phyloP scores from a whole-genome alignment of 2,797 vertebrate genomes.

The Tenualosa thibaudeaui region DNA sequence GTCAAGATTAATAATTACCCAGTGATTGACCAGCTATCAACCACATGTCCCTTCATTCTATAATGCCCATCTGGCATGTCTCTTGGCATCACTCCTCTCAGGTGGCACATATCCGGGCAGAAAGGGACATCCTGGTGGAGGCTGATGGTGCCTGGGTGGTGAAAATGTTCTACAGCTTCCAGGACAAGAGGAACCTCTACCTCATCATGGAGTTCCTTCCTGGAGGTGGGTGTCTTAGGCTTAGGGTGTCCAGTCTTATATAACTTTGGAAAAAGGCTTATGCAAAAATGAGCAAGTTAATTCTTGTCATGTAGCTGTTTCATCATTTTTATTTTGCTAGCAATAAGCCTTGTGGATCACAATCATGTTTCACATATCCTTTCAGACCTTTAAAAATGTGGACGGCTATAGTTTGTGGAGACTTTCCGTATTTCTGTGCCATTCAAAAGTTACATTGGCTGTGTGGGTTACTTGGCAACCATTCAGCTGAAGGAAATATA shows the following conservation, averaged over 20 bases:
- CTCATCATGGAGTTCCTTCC: slow-evolving; percentile 99
- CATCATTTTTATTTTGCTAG: too few relatives aligned
- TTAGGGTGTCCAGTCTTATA: background rate
- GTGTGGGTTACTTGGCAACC: too few relatives aligned
- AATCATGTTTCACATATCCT: too few relatives aligned
- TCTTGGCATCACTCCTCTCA: slow-evolving; percentile 53
- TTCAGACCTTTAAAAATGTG: too few relatives aligned
- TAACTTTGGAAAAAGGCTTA: too few relatives aligned
- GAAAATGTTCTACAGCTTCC: slow-evolving; percentile 99
- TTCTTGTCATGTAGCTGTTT: too few relatives aligned
- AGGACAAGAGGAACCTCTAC: slow-evolving; percentile 98
- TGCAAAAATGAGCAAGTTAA: too few relatives aligned
- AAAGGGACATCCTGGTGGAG: slow-evolving; percentile 97
- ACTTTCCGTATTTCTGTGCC: too few relatives aligned
- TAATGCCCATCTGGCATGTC: background rate
- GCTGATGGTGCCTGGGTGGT: slow-evolving; percentile 98
- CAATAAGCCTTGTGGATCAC: too few relatives aligned
- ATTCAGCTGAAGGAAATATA: too few relatives aligned
- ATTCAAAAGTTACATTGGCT: too few relatives aligned
- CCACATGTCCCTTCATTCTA: background rate
- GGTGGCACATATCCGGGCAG: slow-evolving; percentile 97
- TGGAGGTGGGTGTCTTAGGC: slow-evolving; percentile 78
- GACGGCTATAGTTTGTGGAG: too few relatives aligned
- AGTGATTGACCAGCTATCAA: background rate
- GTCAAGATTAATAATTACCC: background rate